These are phyloP conservation scores for Hystrix cristata DNA, from an alignment of 2,113 vertebrate genomes.

Conservation along the genomic window DNA sequence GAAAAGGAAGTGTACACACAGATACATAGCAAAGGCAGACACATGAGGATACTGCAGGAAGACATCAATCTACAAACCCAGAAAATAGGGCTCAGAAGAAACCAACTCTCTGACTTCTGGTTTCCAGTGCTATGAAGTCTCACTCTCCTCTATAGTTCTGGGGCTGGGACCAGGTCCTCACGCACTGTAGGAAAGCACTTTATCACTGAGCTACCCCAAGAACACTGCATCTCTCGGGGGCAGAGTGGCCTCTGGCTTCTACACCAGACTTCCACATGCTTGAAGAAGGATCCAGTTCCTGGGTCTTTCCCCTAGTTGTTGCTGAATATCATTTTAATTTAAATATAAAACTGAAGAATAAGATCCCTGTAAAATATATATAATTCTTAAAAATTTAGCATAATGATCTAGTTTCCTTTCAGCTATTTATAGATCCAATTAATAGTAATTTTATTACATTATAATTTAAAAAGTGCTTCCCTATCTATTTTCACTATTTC, in stretches of 20 bases:
- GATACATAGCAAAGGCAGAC: background rate
- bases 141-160: background rate
- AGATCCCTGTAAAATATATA: background rate
- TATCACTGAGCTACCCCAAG: background rate
- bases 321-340: slow-evolving; percentile 11
- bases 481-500: background rate
- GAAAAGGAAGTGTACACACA: background rate
- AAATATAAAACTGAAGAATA: background rate
- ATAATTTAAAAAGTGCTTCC: background rate
- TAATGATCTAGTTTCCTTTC: background rate
- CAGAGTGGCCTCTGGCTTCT: background rate
- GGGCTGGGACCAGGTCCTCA: background rate
- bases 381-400: slow-evolving; percentile 13
- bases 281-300: background rate
- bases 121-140: background rate
- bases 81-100: background rate
- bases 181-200: background rate
- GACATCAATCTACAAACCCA: background rate
- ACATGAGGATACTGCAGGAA: background rate
- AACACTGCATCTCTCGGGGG: background rate
- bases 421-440: background rate
- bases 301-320: background rate
- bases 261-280: fast-evolving
- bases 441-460: background rate
- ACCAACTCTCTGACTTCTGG: background rate